phyloP scores from a whole-genome alignment of 2,888 invertebrate species.

The Oligia fasciuncula region DNA sequence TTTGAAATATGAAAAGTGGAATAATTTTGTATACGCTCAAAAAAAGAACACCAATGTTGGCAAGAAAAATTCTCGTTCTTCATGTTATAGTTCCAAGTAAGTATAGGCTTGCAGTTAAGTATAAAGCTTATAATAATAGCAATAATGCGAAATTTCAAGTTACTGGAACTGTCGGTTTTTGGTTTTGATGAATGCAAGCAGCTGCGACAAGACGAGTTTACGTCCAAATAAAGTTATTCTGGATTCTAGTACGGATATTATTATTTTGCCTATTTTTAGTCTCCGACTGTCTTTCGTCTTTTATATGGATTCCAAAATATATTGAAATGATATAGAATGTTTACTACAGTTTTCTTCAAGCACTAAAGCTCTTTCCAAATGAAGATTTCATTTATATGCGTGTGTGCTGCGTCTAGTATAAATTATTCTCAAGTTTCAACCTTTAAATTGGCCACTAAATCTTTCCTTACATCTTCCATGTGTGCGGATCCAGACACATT shows the following conservation, averaged over 20 bases:
- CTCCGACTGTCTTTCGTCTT: background rate
- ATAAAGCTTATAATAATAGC: conserved; percentile 10
- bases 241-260: conserved; percentile 1
- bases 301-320: background rate
- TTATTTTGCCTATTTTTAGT: background rate
- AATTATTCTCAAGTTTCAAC: conserved; percentile 6
- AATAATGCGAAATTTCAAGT: conserved; percentile 21
- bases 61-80: background rate
- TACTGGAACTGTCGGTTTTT: conserved; percentile 19
- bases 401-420: conserved; percentile 2
- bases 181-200: conserved; percentile 16
- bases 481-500: conserved; percentile 22
- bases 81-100: conserved; percentile 8
- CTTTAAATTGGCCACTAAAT: conserved; percentile 42
- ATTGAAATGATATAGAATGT: background rate
- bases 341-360: background rate
- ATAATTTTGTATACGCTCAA: too few species aligned
- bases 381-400: background rate
- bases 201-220: conserved; percentile 33
- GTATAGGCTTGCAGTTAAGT: conserved; percentile 4
- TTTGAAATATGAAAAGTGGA: background rate
- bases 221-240: conserved; percentile 25
- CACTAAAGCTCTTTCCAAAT: background rate
- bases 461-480: conserved; percentile 19
- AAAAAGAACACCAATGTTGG: background rate